Evolutionary conservation across 2,797 vertebrate genomes (phyloP).

Genomic region (Sylvilagus floridanus): DNA sequence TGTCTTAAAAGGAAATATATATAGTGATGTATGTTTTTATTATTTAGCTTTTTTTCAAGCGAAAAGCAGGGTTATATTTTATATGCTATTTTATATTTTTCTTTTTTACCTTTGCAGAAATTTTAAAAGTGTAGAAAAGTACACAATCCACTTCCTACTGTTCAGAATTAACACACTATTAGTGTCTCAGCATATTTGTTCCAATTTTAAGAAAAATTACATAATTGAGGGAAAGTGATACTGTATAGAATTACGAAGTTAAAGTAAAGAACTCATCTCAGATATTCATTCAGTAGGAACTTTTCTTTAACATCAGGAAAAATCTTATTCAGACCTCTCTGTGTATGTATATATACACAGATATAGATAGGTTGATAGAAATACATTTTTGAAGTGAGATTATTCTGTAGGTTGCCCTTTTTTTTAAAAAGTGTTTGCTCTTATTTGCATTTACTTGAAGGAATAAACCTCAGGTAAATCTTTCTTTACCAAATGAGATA

Average conservation of each 20-base stretch:
- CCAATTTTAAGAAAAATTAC: slow-evolving; percentile 4
- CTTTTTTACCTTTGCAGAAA: slow-evolving; percentile 33
- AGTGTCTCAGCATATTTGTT: slow-evolving; percentile 19
- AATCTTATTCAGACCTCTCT: not conserved
- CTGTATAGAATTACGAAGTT: slow-evolving; percentile 7
- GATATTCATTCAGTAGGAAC: not conserved
- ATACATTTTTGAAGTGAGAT: slow-evolving; percentile 21
- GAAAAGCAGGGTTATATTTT: not conserved
- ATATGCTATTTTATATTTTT: not conserved
- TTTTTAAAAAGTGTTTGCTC: not conserved
- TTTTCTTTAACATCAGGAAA: slow-evolving; percentile 4
- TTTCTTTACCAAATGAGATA: slow-evolving; percentile 17
- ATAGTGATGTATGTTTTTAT: slow-evolving; percentile 17
- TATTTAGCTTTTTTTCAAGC: not conserved
- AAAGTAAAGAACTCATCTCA: slow-evolving; percentile 36
- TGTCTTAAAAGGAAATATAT: slow-evolving; percentile 14
- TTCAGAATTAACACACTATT: slow-evolving; percentile 36
- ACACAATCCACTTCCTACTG: not conserved
- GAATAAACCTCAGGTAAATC: slow-evolving; percentile 45
- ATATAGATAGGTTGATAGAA: slow-evolving; percentile 21
- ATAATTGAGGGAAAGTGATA: slow-evolving; percentile 17
- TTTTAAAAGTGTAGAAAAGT: slow-evolving; percentile 40
- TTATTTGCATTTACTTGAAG: slow-evolving; percentile 52
- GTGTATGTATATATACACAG: not conserved
- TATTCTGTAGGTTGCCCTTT: slow-evolving; percentile 5